phyloP scores from a whole-genome alignment of 1,140 invertebrate species.

The Linepithema humile region DNA sequence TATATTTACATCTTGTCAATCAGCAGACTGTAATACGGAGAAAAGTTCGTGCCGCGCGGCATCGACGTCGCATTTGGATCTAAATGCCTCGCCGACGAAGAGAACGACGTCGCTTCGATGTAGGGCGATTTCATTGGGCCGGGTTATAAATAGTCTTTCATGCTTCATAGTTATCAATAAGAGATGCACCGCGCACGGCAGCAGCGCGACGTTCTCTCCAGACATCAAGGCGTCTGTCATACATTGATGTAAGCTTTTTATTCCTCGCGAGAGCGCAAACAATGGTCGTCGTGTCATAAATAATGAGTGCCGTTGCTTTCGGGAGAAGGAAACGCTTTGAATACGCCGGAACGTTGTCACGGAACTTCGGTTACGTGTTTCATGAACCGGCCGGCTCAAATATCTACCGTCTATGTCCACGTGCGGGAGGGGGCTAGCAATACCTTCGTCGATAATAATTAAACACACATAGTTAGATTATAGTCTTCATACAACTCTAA shows the following conservation, averaged over 20 bases:
- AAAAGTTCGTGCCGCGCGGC: neutral
- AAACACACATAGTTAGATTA: neutral
- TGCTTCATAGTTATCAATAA: constrained; percentile 55
- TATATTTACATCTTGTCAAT: neutral
- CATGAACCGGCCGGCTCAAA: neutral
- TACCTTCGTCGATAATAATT: constrained; percentile 10
- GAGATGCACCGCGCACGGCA: constrained; percentile 15
- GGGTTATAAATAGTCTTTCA: constrained; percentile 51
- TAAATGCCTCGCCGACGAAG: neutral
- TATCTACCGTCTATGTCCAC: neutral
- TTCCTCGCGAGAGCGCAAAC: constrained; percentile 20
- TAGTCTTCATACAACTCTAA: neutral
- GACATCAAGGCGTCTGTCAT: neutral
- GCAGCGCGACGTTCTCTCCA: neutral
- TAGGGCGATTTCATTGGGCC: constrained; percentile 35
- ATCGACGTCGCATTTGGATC: neutral
- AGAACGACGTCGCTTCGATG: constrained; percentile 3
- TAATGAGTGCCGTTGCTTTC: neutral
- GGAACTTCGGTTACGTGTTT: neutral
- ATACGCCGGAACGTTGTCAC: neutral
- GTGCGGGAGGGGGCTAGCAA: neutral
- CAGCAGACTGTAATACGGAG: neutral
- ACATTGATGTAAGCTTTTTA: constrained; percentile 28
- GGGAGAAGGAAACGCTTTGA: neutral
- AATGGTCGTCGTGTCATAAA: constrained; percentile 16